Base-by-base conservation (phyloP, 2,888 invertebrate species). In the Plagodis pulveraria region DNA sequence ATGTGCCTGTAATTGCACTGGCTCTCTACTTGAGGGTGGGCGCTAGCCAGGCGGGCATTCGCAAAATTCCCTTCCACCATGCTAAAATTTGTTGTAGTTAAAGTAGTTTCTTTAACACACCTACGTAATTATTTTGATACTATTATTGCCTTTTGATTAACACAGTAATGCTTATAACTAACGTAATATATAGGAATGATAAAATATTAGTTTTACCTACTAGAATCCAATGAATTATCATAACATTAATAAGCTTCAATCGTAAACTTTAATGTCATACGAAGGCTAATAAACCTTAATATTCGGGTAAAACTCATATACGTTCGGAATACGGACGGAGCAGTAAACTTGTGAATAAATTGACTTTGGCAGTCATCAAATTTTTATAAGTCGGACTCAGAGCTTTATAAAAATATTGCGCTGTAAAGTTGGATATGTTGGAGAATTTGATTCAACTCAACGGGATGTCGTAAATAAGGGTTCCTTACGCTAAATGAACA, bases 301-400 rank as follows among this genome's bases (percentile, higher is more conserved):
- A 32, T 58, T 52, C 49, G 34, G 48, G 58, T 52, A 48, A 36
- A 57, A 47, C 48, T 52, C 52, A 52, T 40, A 40, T 53, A n/a
- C 48, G 58, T 58, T 53, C 51, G 32, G 38, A 53, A 49, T 58
- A 58, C 53, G 57, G 22, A 22, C 22, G 22, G 42, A 52, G 48
- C 52, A 43, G 58, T 53, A 53, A 58, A 58, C 7, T 49, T 58
- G 43, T 43, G 52, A 52, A 58, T 58, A 58, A 58, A 58, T 53
- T 49, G 58, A 53, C 43, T 52, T 53, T 44, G 40, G 41, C 40
- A 40, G 33, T 53, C 52, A 43, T 58, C 58, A 49, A 53, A 49
- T 47, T 52, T 48, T 57, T 57, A 51, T 35, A 47, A 51, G 43
- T 40, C 51, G 41, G 32, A 35, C 10, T 6, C 2, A 40, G 40